Base-by-base conservation (phyloP, 2,797 vertebrate genomes). In the Psittacula echo region DNA sequence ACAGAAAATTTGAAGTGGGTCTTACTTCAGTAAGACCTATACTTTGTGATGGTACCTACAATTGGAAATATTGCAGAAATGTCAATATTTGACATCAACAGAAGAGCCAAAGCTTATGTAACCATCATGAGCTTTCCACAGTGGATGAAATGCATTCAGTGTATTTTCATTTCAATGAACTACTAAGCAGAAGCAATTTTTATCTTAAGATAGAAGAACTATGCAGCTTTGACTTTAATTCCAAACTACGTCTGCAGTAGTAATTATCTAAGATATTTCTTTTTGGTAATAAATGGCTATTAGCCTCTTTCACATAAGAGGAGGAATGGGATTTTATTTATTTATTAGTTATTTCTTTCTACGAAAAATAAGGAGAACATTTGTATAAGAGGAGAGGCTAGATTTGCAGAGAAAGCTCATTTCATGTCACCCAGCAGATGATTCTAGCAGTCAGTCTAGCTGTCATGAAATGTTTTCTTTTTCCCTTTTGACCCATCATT, bases 281-380 rank as follows among this genome's bases (percentile, higher is more conserved):
- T 7, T 83, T 93, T 70, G 64, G 45, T 76, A 70, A 93, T 48
- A 92, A 67, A 85, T 79, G 0, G 71, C 12, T 68, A 9, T 45
- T 85, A 34, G 66, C 7, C 23, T 62, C 37, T 85, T 93, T 45
- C 54, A 73, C 42, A 32, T 65, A 79, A 76, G 26, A 86, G 30
- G 3, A 76, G 15, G 9, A 74, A 61, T 53, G 41, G 12, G 26
- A 73, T 87, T 94, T 94, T 87, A 87, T 91, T 94, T 90, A 91
- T 89, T 91, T 61, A 89, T 79, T 73, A 73, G 16, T 3, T 37
- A 19, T 67, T 61, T 76, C 21, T 76, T 76, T 62, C 16, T 48
- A 15, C 66, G 51, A 24, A 70, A 88, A 91, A 82, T 73, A 60
- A 34, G 34, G 16, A 78, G 54, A 67, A 66, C 29, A 42, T 80